Percentiles rank a stretch among this genome's conserved stretches.
Evolutionary conservation across 2,797 vertebrate species (phyloP).

Genomic region (Xenops minutus): DNA sequence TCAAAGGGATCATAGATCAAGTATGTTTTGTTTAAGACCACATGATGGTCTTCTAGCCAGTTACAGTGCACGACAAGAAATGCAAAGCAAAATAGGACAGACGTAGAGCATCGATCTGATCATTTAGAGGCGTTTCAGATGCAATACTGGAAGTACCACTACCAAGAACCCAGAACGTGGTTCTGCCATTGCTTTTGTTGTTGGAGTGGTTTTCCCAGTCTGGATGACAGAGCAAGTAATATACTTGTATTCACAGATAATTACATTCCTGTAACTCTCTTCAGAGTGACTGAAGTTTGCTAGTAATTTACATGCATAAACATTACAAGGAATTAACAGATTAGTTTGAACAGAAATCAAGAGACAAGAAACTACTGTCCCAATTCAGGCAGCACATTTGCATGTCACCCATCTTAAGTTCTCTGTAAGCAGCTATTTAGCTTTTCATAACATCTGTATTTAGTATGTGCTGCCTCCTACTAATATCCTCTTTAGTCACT

Average conservation of each 20-base stretch:
- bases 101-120: background rate
- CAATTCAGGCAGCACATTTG: background rate
- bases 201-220: background rate
- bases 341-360: conserved; percentile 16
- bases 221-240: background rate
- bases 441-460: conserved; percentile 2
- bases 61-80: background rate
- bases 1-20: background rate
- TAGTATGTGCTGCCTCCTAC: conserved; percentile 1
- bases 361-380: background rate
- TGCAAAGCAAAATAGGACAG: background rate
- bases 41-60: background rate
- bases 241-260: background rate
- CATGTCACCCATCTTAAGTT: background rate
- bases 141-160: background rate
- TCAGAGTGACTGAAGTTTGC: background rate
- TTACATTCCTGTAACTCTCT: background rate
- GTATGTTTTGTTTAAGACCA: background rate
- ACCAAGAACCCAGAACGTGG: background rate
- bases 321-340: conserved; percentile 9
- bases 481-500: conserved; percentile 2
- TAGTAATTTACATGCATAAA: background rate
- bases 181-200: background rate
- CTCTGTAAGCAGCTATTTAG: background rate
- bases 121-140: background rate